A percentile compares a stretch with the other conserved stretches of the same genome.
These are phyloP conservation scores for Diabrotica undecimpunctata DNA, from an alignment of 1,140 invertebrate species.

Conservation along the genomic window DNA sequence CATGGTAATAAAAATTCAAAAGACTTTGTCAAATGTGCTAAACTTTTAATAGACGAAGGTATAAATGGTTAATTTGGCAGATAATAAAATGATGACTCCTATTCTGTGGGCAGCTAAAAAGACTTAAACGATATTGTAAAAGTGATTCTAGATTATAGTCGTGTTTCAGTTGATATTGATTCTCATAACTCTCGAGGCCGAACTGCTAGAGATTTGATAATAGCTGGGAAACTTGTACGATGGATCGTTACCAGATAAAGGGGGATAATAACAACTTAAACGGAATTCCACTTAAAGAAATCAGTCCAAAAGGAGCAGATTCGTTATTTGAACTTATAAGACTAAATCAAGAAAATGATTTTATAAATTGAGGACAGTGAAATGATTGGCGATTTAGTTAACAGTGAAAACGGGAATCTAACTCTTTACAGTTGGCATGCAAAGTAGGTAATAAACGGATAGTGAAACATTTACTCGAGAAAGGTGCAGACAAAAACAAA, in stretches of 20 bases:
- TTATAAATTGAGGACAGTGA: slow-evolving; percentile 35
- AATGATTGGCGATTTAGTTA: slow-evolving; percentile 39
- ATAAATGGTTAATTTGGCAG: slow-evolving; percentile 63
- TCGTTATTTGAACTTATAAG: slow-evolving; percentile 47
- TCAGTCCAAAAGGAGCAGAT: slow-evolving; percentile 44
- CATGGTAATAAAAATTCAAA: slow-evolving; percentile 50
- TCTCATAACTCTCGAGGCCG: slow-evolving; percentile 53
- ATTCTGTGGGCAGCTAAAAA: slow-evolving; percentile 60
- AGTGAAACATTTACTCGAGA: slow-evolving; percentile 54
- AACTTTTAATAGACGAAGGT: slow-evolving; percentile 54
- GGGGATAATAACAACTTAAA: slow-evolving; percentile 46
- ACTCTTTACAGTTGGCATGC: slow-evolving; percentile 60
- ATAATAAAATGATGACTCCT: slow-evolving; percentile 56
- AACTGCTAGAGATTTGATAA: slow-evolving; percentile 54
- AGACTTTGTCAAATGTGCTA: slow-evolving; percentile 52
- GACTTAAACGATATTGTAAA: slow-evolving; percentile 50
- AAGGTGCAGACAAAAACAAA: slow-evolving; percentile 53
- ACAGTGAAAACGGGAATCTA: slow-evolving; percentile 50
- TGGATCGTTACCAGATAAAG: slow-evolving; percentile 30
- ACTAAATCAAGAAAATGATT: slow-evolving; percentile 49
- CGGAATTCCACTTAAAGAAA: neutral
- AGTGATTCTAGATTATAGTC: slow-evolving; percentile 48
- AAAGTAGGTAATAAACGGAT: slow-evolving; percentile 57
- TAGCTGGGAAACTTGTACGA: slow-evolving; percentile 28
- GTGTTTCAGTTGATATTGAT: slow-evolving; percentile 55